These are phyloP conservation scores for Drosophila truncata DNA, from an alignment of 1,140 invertebrate species.

Conservation along the genomic window DNA sequence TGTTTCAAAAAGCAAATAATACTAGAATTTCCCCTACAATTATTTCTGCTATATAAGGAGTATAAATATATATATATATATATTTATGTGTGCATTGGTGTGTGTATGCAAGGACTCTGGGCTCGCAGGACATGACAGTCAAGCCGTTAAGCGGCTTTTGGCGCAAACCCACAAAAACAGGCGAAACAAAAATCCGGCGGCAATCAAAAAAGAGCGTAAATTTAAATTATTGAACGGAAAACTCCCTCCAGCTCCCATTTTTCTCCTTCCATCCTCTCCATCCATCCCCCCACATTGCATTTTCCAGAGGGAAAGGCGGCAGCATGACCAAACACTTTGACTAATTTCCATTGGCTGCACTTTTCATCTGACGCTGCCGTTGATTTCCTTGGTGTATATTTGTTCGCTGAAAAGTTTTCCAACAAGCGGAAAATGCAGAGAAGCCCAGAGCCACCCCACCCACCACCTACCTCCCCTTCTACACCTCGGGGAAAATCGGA, in stretches of 20 bases:
- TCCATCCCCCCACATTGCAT: neutral
- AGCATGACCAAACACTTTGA: slow-evolving; percentile 50
- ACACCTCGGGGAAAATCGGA: neutral
- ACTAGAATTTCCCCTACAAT: neutral
- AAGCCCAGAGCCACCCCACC: neutral
- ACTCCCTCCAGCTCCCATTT: neutral
- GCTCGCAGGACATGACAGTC: slow-evolving; percentile 54
- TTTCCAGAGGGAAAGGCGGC: neutral
- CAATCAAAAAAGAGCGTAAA: slow-evolving; percentile 21
- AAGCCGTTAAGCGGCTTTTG: slow-evolving; percentile 74
- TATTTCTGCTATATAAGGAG: neutral
- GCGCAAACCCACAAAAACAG: slow-evolving; percentile 37
- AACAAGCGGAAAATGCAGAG: slow-evolving; percentile 46
- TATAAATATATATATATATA: too few relatives aligned
- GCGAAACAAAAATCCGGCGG: slow-evolving; percentile 21
- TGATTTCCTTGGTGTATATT: slow-evolving; percentile 76
- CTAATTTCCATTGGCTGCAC: slow-evolving; percentile 63
- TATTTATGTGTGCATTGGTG: slow-evolving; percentile 3
- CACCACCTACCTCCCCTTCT: neutral
- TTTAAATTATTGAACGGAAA: slow-evolving; percentile 67
- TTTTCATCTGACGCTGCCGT: slow-evolving; percentile 55
- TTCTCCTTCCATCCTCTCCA: too few relatives aligned
- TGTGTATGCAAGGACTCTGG: slow-evolving; percentile 16
- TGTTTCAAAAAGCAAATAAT: neutral
- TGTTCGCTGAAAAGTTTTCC: slow-evolving; percentile 63